A percentile compares a stretch with the other conserved stretches of the same genome.
phyloP scores from a whole-genome alignment of 2,113 vertebrate species.

The Bubo bubo region DNA sequence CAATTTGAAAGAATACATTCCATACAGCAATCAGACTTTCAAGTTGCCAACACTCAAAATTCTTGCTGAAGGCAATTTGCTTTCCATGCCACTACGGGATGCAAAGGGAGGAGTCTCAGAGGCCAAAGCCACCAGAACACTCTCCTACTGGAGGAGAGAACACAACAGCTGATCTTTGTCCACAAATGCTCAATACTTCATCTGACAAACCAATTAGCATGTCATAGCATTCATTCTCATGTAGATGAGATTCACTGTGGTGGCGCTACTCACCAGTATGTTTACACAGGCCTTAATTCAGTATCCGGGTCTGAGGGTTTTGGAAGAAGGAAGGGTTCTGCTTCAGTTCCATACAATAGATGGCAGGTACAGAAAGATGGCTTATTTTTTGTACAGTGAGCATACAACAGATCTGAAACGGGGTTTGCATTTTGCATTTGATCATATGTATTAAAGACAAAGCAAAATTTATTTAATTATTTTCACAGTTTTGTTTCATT shows the following conservation, averaged over 20 bases:
- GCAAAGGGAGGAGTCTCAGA: not conserved
- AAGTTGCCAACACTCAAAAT: not conserved
- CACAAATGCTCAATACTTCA: not conserved
- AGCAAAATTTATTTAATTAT: not conserved
- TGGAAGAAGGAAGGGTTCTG: not conserved
- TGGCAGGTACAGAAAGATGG: not conserved
- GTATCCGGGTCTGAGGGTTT: too few species aligned
- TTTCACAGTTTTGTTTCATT: not conserved
- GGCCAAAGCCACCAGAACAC: not conserved
- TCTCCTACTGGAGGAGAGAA: not conserved
- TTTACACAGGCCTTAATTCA: not conserved
- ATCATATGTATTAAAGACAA: not conserved
- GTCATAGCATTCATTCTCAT: not conserved
- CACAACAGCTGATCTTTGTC: too few species aligned
- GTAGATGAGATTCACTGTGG: not conserved
- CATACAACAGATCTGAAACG: not conserved
- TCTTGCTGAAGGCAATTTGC: not conserved
- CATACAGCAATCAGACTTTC: not conserved
- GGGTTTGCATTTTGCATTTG: not conserved
- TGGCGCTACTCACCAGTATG: not conserved
- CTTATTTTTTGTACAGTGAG: not conserved
- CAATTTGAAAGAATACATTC: not conserved
- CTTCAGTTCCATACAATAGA: rapidly evolving
- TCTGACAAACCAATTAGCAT: not conserved
- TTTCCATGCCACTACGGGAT: not conserved